A percentile compares a stretch with the other conserved stretches of the same genome.
Evolutionary conservation across 2,888 invertebrate species (phyloP).

Genomic region (Didymodactylos carnosus): DNA sequence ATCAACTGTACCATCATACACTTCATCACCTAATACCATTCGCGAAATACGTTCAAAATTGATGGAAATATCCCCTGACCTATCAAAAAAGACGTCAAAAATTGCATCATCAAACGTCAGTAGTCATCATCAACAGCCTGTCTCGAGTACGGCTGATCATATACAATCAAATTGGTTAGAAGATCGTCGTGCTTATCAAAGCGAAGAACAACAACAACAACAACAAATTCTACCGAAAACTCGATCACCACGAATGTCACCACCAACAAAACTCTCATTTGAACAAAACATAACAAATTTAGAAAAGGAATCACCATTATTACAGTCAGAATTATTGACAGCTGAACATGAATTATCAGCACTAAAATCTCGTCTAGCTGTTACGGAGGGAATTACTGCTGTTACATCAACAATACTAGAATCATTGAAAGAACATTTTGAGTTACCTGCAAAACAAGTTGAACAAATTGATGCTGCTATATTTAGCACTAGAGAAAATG

Average conservation of each 20-base stretch:
- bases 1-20: no score
- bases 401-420: not conserved
- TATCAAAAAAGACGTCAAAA: no score
- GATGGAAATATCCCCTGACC: no score
- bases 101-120: no score
- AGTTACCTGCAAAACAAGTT: not conserved
- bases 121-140: no score
- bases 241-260: not conserved
- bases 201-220: not conserved
- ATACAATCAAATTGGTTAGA: no score
- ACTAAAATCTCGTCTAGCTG: not conserved
- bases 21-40: no score
- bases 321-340: constrained; percentile 7
- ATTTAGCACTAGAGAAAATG: no score
- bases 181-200: not conserved
- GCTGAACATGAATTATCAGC: constrained; percentile 7
- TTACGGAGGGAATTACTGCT: not conserved
- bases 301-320: constrained; percentile 12
- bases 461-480: no score
- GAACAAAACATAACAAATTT: not conserved
- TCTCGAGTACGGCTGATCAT: no score
- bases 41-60: no score
- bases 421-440: not conserved
- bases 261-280: not conserved
- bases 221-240: no score